phyloP scores from a whole-genome alignment of 2,888 invertebrate genomes.

The Ormyrus labotus region DNA sequence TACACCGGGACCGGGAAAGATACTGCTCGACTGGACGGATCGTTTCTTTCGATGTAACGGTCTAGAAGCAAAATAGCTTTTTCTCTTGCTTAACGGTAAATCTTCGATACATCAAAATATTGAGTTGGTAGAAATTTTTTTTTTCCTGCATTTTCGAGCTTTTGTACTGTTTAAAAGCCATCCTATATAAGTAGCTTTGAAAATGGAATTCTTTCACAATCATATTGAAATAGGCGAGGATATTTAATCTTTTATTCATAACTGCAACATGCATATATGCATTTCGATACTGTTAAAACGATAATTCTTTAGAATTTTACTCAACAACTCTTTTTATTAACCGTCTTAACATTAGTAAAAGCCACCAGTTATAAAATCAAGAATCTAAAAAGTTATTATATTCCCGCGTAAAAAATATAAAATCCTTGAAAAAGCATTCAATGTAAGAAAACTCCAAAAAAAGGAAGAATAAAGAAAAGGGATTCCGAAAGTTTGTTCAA shows the following conservation, averaged over 20 bases:
- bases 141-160: constrained; percentile 8
- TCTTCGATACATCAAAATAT: constrained; percentile 47
- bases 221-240: too few relatives aligned
- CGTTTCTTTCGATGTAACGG: constrained; percentile 54
- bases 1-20: constrained; percentile 37
- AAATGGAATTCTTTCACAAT: too few relatives aligned
- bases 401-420: too few relatives aligned
- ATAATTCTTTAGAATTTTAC: too few relatives aligned
- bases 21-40: constrained; percentile 43
- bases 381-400: too few relatives aligned
- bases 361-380: too few relatives aligned
- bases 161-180: background rate
- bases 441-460: background rate
- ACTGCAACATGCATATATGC: too few relatives aligned
- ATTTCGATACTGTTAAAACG: too few relatives aligned
- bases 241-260: too few relatives aligned
- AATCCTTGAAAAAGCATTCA: background rate
- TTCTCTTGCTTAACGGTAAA: constrained; percentile 36
- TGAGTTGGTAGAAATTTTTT: constrained; percentile 7
- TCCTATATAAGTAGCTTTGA: too few relatives aligned
- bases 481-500: constrained; percentile 30
- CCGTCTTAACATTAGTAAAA: too few relatives aligned
- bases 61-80: constrained; percentile 43
- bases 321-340: too few relatives aligned
- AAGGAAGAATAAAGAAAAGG: constrained; percentile 5